Conservation (phyloP, 1,140 invertebrate species). For the Drosophila santomea region DNA sequence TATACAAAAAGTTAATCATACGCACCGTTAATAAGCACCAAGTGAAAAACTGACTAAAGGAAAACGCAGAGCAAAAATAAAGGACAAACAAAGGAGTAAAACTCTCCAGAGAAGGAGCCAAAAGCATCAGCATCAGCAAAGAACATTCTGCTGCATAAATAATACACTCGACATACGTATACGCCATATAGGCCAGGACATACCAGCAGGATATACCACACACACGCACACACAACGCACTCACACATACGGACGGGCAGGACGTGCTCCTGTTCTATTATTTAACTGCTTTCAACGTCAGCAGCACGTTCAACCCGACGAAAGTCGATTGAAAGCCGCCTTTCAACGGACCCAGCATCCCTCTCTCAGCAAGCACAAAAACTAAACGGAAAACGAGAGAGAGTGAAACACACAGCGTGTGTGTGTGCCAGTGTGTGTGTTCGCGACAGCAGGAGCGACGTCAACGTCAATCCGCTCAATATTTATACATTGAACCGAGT, state of each 20-base stretch:
- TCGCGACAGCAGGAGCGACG: constrained; percentile 50
- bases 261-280: constrained; percentile 70
- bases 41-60: constrained; percentile 18
- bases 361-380: constrained; percentile 4
- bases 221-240: constrained; percentile 14
- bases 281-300: constrained; percentile 78
- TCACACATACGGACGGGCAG: constrained; percentile 20
- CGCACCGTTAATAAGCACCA: constrained; percentile 58
- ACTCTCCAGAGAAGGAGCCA: constrained; percentile 30
- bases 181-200: constrained; percentile 66
- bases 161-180: constrained; percentile 59
- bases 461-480: constrained; percentile 77
- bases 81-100: constrained; percentile 40
- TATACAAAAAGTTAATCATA: constrained; percentile 60
- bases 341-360: constrained; percentile 74
- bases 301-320: constrained; percentile 65
- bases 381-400: constrained; percentile 11
- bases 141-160: constrained; percentile 69
- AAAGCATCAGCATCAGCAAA: constrained; percentile 39
- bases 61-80: constrained; percentile 19
- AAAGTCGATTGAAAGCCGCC: constrained; percentile 74
- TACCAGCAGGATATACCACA: constrained; percentile 41
- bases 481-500: constrained; percentile 67
- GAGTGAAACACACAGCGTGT: no score
- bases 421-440: constrained; percentile 15